Evolutionary conservation across 2,888 invertebrate genomes (phyloP), one percentile per base, ranked within the genome.

Genomic region (Augiades crinisus): DNA sequence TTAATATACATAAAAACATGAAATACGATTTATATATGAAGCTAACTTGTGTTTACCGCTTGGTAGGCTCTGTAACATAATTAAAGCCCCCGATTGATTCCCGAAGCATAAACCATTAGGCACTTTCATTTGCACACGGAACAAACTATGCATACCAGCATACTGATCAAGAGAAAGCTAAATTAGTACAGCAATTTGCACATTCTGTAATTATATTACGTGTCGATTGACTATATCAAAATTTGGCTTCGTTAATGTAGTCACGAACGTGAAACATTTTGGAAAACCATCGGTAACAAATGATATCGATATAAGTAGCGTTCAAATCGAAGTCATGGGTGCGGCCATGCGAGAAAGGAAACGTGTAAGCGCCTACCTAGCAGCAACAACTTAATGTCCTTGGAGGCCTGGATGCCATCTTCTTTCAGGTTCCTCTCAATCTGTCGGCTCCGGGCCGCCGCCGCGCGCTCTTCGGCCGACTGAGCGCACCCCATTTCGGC

Each of bases 381-480:
- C 70, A 99, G 93, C 70, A 99, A 92, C 70, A 99, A 93, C 91
- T 99, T 99, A 83, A 99, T 99, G 91, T 99, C 99, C 91, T 99
- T 98, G 75, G 98, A 98, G 58, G 99, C 98, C 88, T 98, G 98
- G 75, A 99, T 95, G 67, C 98, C 98, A 91, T 99, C 99, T 90
- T 99, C 99, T 90, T 99, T 99, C 72, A 99, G 92, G 88, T 97
- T 96, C 90, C 96, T 97, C 91, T 99, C 99, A 80, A 99, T 99
- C 89, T 96, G 95, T 91, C 97, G 96, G 92, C 97, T 98, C 87
- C 99, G 94, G 90, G 98, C 99, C 89, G 97, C 94, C 78, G 99
- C 99, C 81, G 97, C 98, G 91, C 99, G 94, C 92, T 99, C 99
- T 91, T 99, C 99, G 73, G 99, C 98, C 91, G 98, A 99, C 95